Evolutionary conservation across 2,113 vertebrate genomes (phyloP).

Genomic region (Pygoscelis adeliae): DNA sequence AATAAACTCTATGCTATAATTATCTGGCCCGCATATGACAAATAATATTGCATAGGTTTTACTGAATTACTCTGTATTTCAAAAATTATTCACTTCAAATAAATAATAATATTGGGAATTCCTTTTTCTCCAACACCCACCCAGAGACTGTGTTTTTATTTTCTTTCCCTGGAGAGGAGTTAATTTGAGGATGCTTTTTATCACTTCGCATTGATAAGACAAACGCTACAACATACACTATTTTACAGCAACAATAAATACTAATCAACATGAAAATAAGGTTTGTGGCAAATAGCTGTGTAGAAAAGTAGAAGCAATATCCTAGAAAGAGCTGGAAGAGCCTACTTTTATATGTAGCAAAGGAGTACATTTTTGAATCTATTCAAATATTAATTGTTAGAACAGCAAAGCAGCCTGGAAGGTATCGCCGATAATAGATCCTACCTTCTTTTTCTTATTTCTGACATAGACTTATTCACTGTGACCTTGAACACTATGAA

Average conservation of each 20-base stretch:
- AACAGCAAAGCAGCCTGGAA: background rate
- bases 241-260: conserved; percentile 34
- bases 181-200: background rate
- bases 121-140: background rate
- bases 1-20: conserved; percentile 28
- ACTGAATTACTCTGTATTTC: background rate
- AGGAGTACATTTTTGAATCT: background rate
- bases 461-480: background rate
- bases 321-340: background rate
- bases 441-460: background rate
- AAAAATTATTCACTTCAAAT: background rate
- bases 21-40: background rate
- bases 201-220: background rate
- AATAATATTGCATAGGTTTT: conserved; percentile 15
- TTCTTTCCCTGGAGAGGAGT: background rate
- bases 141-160: background rate
- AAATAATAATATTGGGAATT: background rate
- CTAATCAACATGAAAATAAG: conserved; percentile 22
- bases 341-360: background rate
- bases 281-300: background rate
- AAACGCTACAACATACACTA: background rate
- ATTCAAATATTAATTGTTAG: background rate
- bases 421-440: background rate
- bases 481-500: background rate
- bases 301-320: conserved; percentile 27